These are phyloP conservation scores for Tolypeutes matacus DNA, from an alignment of 2,797 vertebrate genomes.

Conservation along the genomic window DNA sequence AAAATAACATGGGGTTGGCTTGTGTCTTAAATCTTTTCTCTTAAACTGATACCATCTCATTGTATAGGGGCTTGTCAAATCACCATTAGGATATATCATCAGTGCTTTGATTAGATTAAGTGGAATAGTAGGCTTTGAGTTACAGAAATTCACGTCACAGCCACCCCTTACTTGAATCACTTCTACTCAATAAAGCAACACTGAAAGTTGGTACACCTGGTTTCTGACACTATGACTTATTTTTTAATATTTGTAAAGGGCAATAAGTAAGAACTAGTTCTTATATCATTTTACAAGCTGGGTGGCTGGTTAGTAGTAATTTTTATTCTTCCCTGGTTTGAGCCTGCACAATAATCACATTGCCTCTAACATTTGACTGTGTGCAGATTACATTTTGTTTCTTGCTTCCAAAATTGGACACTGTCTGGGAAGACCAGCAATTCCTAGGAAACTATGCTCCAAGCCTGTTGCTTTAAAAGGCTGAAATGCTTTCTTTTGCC, in stretches of 20 bases:
- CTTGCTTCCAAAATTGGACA: constrained; percentile 36
- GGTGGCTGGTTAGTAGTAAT: constrained; percentile 19
- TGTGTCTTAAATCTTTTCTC: background rate
- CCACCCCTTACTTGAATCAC: background rate
- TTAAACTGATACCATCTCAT: background rate
- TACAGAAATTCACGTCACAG: background rate
- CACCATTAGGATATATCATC: no score
- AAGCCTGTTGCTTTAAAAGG: background rate
- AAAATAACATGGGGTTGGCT: rapidly evolving
- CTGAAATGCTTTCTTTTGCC: background rate
- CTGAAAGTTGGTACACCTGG: background rate
- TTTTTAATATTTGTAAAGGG: constrained; percentile 68
- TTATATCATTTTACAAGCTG: background rate
- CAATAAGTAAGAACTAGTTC: background rate
- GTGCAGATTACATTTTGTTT: constrained; percentile 61
- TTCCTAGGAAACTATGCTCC: background rate
- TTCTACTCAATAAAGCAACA: background rate
- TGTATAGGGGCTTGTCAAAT: background rate
- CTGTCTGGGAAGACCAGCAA: constrained; percentile 33
- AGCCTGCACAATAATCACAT: background rate
- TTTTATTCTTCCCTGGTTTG: constrained; percentile 56
- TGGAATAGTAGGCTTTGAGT: background rate
- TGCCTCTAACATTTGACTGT: background rate
- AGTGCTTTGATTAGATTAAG: background rate
- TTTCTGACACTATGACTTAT: constrained; percentile 54